A percentile compares a stretch with the other conserved stretches of the same genome.
Conservation (phyloP, 2,113 vertebrate species). For the Triplophysa dalaica region DNA sequence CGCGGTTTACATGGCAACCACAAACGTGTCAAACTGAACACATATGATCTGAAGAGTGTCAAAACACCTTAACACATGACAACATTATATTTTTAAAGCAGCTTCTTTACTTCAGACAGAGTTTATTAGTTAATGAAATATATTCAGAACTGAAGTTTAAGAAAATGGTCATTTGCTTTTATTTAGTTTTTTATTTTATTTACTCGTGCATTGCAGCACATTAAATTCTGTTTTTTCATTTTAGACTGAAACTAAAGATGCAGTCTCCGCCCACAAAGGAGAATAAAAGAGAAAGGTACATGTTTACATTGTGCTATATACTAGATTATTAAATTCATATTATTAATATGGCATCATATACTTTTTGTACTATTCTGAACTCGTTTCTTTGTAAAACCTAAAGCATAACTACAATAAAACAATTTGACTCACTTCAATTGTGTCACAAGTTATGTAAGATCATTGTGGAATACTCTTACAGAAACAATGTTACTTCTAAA, state of each 20-base stretch:
- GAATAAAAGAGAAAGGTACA: conserved; percentile 1
- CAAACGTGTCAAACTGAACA: neutral
- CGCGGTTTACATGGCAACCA: conserved; percentile 17
- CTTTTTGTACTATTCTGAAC: neutral
- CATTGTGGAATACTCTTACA: too few relatives aligned
- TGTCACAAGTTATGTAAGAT: too few relatives aligned
- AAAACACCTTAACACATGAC: too few relatives aligned
- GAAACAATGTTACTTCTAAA: too few relatives aligned
- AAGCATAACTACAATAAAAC: too few relatives aligned
- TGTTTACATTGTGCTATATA: too few relatives aligned
- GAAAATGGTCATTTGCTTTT: neutral
- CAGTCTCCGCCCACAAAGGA: conserved; percentile 21
- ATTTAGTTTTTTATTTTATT: neutral
- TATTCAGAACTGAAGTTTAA: neutral
- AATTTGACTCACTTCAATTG: too few relatives aligned
- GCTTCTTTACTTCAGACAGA: neutral
- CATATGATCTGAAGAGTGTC: too few relatives aligned
- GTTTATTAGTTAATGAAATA: neutral
- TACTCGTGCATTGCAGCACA: too few relatives aligned
- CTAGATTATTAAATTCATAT: too few relatives aligned
- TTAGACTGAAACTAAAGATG: conserved; percentile 41
- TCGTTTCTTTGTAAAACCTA: neutral
- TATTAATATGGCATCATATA: too few relatives aligned
- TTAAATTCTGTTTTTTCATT: neutral
- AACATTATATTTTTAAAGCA: too few relatives aligned